Base-by-base conservation (phyloP, 2,888 invertebrate genomes). In the Macaria liturata region DNA sequence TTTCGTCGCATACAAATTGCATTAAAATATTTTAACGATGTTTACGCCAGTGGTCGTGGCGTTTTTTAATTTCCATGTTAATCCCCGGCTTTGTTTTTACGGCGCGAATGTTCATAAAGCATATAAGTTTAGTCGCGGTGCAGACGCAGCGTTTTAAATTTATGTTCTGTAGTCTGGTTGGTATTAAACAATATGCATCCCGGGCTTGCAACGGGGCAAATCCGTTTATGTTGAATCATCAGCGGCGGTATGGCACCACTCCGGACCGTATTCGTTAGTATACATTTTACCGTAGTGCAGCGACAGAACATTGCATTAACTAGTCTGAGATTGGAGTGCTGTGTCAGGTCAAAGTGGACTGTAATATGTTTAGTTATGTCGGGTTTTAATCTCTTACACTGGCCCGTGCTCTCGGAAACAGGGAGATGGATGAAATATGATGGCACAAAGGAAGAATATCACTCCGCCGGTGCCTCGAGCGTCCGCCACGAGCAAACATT, bases 361-460 rank as follows among this genome's bases (percentile, higher is more conserved):
- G 60, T 83, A 80, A 76, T 70, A 64, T 68, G 59, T 64, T 64
- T 66, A 43, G 61, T 62, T 75, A 82, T 67, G 75, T 77, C 66
- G 62, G 63, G 60, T 68, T 82, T 75, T 71, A 65, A 68, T 68
- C 48, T 59, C 62, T 67, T 67, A 66, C 71, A 71, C 68, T 72
- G 69, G 65, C 68, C 71, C 71, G 74, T 80, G 78, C 74, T 79
- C 77, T 75, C 70, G 73, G 80, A 71, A 66, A 72, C 71, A 69
- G 70, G 67, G 74, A 79, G 80, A 75, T 84, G 75, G 76, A 83
- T 85, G 83, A 85, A 84, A 87, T 86, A 84, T 84, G 84, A 81
- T 77, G 76, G 76, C 76, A 83, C 81, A 86, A 84, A 84, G 83
- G 81, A 83, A 83, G 84, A 84, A 84, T 83, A 83, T 79, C 79